Evolutionary conservation across 2,888 invertebrate species (phyloP).

Genomic region (Ditylenchus weischeri): DNA sequence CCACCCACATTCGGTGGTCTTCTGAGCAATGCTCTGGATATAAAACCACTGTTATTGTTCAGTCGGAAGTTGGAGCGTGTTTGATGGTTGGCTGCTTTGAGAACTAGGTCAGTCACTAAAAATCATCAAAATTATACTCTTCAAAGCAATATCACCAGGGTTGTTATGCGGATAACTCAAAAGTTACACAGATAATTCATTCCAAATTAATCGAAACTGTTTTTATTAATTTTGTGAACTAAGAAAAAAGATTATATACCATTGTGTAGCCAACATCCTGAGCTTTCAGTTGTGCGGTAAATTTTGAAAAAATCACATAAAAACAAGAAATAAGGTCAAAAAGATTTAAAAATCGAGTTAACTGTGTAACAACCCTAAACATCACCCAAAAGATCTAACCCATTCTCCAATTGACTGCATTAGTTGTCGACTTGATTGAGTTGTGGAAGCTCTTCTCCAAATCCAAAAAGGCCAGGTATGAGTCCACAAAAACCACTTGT

Average conservation of each 20-base stretch:
- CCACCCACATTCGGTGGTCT: not conserved
- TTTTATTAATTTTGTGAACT: no score
- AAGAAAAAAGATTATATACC: no score
- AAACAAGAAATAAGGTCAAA: no score
- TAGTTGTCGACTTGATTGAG: conserved; percentile 16
- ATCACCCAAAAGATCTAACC: not conserved
- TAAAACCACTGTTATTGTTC: not conserved
- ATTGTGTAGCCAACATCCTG: no score
- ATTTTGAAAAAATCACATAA: no score
- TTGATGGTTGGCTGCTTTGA: not conserved
- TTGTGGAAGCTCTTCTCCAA: conserved; percentile 38
- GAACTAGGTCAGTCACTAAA: conserved; percentile 9
- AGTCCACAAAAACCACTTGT: conserved; percentile 42
- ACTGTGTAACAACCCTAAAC: no score
- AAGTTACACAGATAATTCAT: no score
- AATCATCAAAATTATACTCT: not conserved
- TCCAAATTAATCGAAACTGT: no score
- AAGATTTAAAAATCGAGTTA: no score
- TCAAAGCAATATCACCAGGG: no score
- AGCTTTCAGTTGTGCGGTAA: no score
- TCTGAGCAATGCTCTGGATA: not conserved
- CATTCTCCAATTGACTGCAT: conserved; percentile 33
- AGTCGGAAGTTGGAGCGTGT: not conserved
- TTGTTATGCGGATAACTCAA: no score
- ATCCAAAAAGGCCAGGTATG: conserved; percentile 37